Base-by-base conservation (phyloP, 2,888 invertebrate species). In the Eupithecia vulgata region DNA sequence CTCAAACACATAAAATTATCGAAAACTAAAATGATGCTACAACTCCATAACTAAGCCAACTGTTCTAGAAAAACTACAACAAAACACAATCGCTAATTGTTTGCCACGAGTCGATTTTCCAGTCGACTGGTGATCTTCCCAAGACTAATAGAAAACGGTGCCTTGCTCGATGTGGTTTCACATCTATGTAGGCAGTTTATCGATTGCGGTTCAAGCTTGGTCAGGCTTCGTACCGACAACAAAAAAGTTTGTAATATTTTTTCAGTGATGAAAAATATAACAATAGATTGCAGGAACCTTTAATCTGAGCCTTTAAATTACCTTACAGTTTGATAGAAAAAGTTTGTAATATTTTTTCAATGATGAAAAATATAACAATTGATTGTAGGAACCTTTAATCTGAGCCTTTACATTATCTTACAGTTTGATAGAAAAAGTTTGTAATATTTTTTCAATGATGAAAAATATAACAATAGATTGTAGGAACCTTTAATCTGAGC, bases 31-130 rank as follows among this genome's bases (percentile, higher is more conserved):
- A 67, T 52, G 21, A n/a, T n/a, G n/a, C n/a, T n/a, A n/a, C n/a
- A n/a, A n/a, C n/a, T n/a, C n/a, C 34, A 48, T 52, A n/a, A 67
- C n/a, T 7, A n/a, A 8, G 34, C 5, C 42, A 34, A 15, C 66
- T 59, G 37, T 68, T 12, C 25, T 70, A 15, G 12, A 13, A 7
- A 3, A 62, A 61, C 72, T 72, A 61, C 59, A 37, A 30, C 67
- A 67, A 72, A 75, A 75, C 59, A 80, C 76, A 72, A 76, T 75
- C 76, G 67, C 77, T 80, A 80, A 81, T 81, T 79, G 80, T 78
- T 80, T 76, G 72, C 79, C 67, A 67, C 72, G 68, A 76, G 76
- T 75, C 78, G 79, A 81, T 79, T 81, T 81, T 81, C 78, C 78
- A 73, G 72, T 67, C 45, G 78, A 78, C 76, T 80, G 73, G 74